These are phyloP conservation scores for Acinonyx jubatus DNA, from an alignment of 2,113 vertebrate genomes.

Conservation along the genomic window DNA sequence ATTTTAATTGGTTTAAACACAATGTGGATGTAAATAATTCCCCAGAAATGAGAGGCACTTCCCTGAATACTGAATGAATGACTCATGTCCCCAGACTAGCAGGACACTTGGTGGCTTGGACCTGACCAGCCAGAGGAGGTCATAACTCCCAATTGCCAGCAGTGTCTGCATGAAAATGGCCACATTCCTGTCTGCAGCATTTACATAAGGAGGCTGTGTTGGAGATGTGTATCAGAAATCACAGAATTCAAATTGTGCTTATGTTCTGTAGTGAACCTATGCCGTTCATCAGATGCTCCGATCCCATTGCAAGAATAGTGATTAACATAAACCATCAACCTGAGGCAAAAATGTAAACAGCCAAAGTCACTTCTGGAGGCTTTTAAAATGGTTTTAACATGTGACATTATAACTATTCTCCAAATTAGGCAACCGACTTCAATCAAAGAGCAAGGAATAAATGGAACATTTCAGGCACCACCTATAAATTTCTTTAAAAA, in stretches of 20 bases:
- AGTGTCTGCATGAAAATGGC: accelerated
- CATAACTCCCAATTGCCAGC: too few relatives aligned
- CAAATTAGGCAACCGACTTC: background rate
- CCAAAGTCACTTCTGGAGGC: background rate
- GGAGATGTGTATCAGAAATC: accelerated
- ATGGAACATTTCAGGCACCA: background rate
- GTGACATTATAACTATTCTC: background rate
- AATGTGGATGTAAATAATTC: background rate
- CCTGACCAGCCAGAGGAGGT: background rate
- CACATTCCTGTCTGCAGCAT: background rate
- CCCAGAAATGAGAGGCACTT: constrained; percentile 49
- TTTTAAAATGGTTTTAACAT: background rate
- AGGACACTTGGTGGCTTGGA: background rate
- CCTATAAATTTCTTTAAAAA: background rate
- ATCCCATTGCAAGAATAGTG: background rate
- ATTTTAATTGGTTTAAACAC: background rate
- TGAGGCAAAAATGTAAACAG: background rate
- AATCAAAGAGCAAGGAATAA: background rate
- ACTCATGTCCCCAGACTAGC: background rate
- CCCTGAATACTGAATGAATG: background rate
- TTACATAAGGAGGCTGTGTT: too few relatives aligned
- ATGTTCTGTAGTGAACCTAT: background rate
- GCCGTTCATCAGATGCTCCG: background rate
- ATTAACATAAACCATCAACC: background rate
- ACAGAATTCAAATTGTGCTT: background rate